Evolutionary conservation across 2,888 invertebrate genomes (phyloP), one percentile per base, ranked within the genome.

Genomic region (Noctua pronuba): DNA sequence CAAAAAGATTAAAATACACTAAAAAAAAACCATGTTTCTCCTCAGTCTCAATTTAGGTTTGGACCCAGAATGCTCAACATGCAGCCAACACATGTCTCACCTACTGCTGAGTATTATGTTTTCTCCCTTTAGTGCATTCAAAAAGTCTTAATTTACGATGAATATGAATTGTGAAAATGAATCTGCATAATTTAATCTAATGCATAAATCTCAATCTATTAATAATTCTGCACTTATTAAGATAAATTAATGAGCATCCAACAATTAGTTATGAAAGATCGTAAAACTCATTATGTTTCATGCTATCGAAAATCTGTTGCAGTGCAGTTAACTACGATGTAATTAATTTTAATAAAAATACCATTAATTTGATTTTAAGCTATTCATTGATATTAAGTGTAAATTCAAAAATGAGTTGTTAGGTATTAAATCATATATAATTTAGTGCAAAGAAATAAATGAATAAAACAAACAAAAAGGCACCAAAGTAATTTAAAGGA

Each of bases 211-310:
- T 6, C 11, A 41, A 28, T 41, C 41, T 35, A 18, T 8, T 18
- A 41, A n/a, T 41, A n/a, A 65, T n/a, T 44, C n/a, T n/a, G 16
- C n/a, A 41, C 21, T 28, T 6, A 67, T 77, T 67, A 67, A 35
- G 35, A 46, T 46, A 76, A 76, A 58, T 46, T 66, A 55, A 75
- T 66, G 55, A 78, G 21, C 69, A 46, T 38, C 13, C 8, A 46
- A 38, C 72, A 78, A 71, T 71, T 44, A 21, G 35, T 52, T 72
- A 41, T 78, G 1, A 0, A 72, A 78, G 55, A 72, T 44, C 62
- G 65, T n/a, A 52, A n/a, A 64, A 41, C 64, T 71, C 24, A 70
- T 65, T 71, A 41, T 41, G 16, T 41, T 78, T 46, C 1, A 64
- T 31, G 7, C 7, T 28, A 38, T 7, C 16, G 35, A 38, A 11